Percentiles rank a stretch among this genome's conserved stretches.
Conservation (phyloP, 2,797 vertebrate genomes). For the Enteromius mattozi region DNA sequence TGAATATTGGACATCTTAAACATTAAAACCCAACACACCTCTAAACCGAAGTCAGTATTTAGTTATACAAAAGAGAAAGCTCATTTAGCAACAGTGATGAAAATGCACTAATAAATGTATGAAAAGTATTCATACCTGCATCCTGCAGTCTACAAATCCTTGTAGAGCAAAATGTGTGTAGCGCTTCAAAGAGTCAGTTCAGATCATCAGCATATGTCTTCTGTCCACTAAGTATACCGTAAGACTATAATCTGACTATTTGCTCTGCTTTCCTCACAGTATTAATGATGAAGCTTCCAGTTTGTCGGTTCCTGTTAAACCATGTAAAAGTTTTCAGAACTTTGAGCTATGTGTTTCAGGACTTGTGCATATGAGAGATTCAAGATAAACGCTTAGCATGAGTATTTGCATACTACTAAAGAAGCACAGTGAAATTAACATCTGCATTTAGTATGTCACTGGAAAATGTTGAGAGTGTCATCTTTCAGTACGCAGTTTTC, state of each 20-base stretch:
- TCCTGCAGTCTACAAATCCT: background rate
- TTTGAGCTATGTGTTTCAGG: background rate
- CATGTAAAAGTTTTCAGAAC: background rate
- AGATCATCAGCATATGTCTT: background rate
- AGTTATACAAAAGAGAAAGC: background rate
- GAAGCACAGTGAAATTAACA: background rate
- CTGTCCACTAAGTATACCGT: background rate
- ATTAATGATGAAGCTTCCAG: background rate
- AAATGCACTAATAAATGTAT: background rate
- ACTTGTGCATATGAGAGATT: background rate
- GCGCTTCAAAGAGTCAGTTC: background rate
- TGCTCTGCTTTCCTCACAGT: background rate
- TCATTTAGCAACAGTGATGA: background rate
- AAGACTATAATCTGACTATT: background rate
- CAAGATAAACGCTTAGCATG: background rate
- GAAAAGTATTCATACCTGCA: background rate
- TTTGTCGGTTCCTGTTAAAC: background rate
- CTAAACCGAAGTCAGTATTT: background rate
- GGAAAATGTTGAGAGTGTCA: background rate
- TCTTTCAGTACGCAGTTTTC: background rate
- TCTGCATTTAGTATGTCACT: background rate
- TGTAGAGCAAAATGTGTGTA: background rate
- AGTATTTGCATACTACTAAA: slow-evolving; percentile 3
- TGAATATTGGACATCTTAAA: background rate
- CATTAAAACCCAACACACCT: background rate